Conservation (phyloP, 2,113 vertebrate species). For the Pseudorhombus dupliciocellatus region DNA sequence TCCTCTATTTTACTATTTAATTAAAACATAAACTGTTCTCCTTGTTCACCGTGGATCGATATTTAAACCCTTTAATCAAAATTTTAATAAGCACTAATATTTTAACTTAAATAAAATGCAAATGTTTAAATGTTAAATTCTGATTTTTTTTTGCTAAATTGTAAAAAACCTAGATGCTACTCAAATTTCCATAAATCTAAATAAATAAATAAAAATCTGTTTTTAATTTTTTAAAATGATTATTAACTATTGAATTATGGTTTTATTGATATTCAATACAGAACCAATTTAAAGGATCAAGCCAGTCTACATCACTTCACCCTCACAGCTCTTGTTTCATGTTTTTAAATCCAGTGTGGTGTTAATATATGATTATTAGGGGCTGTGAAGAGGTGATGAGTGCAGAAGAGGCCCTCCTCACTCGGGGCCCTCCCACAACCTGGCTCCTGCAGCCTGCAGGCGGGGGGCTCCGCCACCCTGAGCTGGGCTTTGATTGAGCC, state of each 20-base stretch:
- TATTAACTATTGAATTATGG: background rate
- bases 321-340: background rate
- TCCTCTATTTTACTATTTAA: slow-evolving; percentile 32
- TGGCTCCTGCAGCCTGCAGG: slow-evolving; percentile 31
- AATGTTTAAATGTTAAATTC: background rate
- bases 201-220: background rate
- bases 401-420: slow-evolving; percentile 60
- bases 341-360: background rate
- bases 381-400: slow-evolving; percentile 65
- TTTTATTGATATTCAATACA: background rate
- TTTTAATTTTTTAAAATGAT: too few relatives aligned
- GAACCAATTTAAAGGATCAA: background rate
- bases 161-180: background rate
- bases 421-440: slow-evolving; percentile 31
- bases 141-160: background rate
- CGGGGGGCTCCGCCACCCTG: slow-evolving; percentile 75
- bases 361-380: slow-evolving; percentile 19
- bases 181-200: background rate
- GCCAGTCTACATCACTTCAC: background rate
- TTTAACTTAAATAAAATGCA: slow-evolving; percentile 10
- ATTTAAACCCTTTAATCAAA: slow-evolving; percentile 34
- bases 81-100: background rate
- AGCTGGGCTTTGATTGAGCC: slow-evolving; percentile 84
- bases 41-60: background rate
- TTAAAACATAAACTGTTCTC: slow-evolving; percentile 23